Evolutionary conservation across 23 tunicate genomes (phyloP).

Genomic region (Clavelina lepadiformis): DNA sequence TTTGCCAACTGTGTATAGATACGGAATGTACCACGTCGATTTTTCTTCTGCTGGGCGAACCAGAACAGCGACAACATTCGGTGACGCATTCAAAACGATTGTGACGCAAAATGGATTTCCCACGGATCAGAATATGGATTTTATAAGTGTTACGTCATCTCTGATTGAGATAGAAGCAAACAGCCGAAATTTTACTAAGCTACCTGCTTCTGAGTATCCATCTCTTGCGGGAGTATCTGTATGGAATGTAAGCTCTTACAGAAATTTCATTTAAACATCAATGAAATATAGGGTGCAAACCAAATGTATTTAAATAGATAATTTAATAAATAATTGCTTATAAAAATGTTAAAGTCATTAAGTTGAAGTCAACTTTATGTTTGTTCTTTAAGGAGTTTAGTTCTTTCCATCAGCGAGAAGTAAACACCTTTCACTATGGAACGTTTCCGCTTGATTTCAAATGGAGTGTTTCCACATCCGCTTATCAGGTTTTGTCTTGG

Average conservation of each 20-base stretch:
- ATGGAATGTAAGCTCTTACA: conserved; percentile 67
- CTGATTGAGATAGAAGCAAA: background rate
- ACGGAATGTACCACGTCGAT: conserved; percentile 51
- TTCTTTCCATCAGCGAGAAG: conserved; percentile 40
- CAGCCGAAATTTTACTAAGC: conserved; percentile 1
- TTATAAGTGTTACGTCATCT: conserved; percentile 2
- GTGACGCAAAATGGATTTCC: conserved; percentile 64
- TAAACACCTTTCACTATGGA: conserved; percentile 65
- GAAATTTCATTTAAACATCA: background rate
- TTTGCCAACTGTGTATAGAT: conserved; percentile 25
- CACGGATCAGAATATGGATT: conserved; percentile 12
- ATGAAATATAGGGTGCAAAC: background rate
- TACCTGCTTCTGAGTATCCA: conserved; percentile 64
- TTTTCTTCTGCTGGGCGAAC: conserved; percentile 8
- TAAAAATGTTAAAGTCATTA: no score
- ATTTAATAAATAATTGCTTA: no score
- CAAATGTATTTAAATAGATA: no score
- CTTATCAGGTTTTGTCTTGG: conserved; percentile 74
- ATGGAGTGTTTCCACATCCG: conserved; percentile 96
- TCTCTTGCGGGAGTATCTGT: conserved; percentile 74
- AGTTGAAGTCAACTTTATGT: no score
- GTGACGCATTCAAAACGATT: conserved; percentile 22
- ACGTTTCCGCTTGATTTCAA: conserved; percentile 81
- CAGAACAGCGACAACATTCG: conserved; percentile 38
- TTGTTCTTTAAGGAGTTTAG: conserved; percentile 61